These are phyloP conservation scores for Turnix velox DNA, from an alignment of 2,113 vertebrate genomes.

Conservation along the genomic window DNA sequence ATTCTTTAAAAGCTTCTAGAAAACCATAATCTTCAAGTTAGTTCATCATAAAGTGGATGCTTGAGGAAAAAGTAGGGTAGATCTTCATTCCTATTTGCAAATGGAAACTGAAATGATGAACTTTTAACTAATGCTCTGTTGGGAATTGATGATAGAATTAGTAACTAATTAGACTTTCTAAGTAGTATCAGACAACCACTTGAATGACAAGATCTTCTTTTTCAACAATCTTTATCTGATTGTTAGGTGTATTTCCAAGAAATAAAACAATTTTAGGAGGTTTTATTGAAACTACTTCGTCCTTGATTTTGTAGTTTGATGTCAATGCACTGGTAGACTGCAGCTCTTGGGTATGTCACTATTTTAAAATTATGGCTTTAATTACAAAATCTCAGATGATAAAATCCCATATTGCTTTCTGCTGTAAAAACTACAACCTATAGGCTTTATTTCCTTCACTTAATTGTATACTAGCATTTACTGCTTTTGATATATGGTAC, in stretches of 20 bases:
- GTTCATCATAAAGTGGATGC: neutral
- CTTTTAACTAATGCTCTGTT: neutral
- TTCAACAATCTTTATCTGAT: neutral
- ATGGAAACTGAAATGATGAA: neutral
- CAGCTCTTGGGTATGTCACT: neutral
- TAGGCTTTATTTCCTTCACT: constrained; percentile 19
- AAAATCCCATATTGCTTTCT: neutral
- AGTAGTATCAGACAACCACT: neutral
- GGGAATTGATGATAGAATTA: neutral
- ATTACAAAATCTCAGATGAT: neutral
- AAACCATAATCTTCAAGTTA: neutral
- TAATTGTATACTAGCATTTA: constrained; percentile 23
- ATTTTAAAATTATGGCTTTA: neutral
- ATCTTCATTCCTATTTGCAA: neutral
- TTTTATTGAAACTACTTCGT: neutral
- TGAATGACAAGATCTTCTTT: neutral
- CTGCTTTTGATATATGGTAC: neutral
- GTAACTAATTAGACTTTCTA: neutral
- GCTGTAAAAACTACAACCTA: neutral
- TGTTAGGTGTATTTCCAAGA: neutral
- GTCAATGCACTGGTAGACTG: neutral
- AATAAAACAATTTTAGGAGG: neutral
- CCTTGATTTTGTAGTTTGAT: neutral
- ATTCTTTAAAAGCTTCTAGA: neutral
- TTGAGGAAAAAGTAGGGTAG: neutral